Percentiles rank a stretch among this genome's conserved stretches.
These are phyloP conservation scores for Suncus etruscus DNA, from an alignment of 2,113 vertebrate genomes.

Conservation along the genomic window DNA sequence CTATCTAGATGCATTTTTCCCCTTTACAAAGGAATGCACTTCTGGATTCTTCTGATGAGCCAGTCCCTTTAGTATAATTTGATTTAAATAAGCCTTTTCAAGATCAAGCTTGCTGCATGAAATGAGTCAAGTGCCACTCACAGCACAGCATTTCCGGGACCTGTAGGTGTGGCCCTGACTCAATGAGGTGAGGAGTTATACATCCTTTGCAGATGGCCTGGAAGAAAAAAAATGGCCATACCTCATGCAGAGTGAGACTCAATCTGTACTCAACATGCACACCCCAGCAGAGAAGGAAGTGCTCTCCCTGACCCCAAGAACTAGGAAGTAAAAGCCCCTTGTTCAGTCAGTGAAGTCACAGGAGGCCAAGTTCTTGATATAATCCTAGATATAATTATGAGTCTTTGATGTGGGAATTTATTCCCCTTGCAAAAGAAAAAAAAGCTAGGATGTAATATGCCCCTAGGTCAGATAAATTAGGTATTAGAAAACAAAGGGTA, in stretches of 20 bases:
- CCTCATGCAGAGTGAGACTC: background rate
- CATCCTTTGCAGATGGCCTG: background rate
- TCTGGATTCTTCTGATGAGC: background rate
- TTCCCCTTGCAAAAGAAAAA: too few species aligned
- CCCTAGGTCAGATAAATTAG: too few species aligned
- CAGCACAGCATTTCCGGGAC: background rate
- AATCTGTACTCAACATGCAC: background rate
- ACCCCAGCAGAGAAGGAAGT: background rate
- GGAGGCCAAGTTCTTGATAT: background rate
- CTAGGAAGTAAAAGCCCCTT: background rate
- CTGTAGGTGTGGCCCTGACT: background rate
- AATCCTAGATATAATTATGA: too few species aligned
- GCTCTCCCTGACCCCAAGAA: background rate
- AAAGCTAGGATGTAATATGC: too few species aligned
- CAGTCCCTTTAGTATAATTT: background rate
- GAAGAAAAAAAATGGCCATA: background rate
- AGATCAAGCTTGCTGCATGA: background rate
- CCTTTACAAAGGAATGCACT: background rate
- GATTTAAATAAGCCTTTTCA: slow-evolving; percentile 11
- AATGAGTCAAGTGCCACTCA: background rate
- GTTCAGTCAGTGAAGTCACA: background rate
- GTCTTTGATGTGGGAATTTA: too few species aligned
- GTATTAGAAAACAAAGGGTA: too few species aligned
- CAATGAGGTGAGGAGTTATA: background rate
- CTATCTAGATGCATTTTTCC: background rate